Conservation (phyloP, 2,113 vertebrate genomes). For the Ceratotherium simum region DNA sequence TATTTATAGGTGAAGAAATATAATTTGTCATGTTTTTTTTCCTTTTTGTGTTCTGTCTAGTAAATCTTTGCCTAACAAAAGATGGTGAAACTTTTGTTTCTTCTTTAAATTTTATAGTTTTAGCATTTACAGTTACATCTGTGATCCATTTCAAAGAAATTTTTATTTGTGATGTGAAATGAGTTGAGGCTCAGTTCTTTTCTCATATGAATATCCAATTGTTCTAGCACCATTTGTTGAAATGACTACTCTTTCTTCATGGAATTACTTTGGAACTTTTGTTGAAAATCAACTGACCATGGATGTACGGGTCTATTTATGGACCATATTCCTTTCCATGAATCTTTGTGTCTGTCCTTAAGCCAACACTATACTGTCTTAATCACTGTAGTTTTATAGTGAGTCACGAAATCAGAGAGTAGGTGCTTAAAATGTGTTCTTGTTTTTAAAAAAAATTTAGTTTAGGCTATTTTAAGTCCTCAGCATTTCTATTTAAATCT, state of each 20-base stretch:
- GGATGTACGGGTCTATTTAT: background rate
- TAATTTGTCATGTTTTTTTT: background rate
- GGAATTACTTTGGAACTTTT: background rate
- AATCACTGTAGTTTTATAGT: background rate
- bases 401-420: background rate
- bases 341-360: background rate
- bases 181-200: background rate
- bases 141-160: background rate
- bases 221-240: background rate
- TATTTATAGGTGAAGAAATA: background rate
- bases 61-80: background rate
- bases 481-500: conserved; percentile 5
- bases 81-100: background rate
- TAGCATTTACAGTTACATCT: background rate
- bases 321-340: background rate
- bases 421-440: background rate
- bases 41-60: background rate
- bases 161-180: background rate
- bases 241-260: background rate
- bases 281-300: background rate
- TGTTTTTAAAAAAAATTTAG: background rate
- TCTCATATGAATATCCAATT: background rate
- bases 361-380: background rate
- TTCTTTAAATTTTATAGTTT: background rate
- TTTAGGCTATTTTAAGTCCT: background rate